A percentile compares a stretch with the other conserved stretches of the same genome.
Conservation (phyloP, 2,888 invertebrate genomes). For the Blera fallax region DNA sequence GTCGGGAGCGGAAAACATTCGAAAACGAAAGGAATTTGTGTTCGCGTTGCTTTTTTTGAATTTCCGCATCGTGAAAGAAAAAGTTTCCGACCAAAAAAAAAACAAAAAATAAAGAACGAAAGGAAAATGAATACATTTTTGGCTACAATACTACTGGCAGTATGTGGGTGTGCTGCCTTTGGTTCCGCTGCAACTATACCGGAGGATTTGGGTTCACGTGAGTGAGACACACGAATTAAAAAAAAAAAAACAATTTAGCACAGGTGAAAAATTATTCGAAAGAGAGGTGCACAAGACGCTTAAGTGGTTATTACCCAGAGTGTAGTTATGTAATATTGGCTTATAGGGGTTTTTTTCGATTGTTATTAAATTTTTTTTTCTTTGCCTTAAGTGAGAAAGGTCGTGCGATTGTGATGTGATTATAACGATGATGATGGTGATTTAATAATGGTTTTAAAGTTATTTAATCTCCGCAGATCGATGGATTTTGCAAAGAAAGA, state of each 20-base stretch:
- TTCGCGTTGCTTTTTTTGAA: conserved; percentile 24
- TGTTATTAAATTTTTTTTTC: neutral
- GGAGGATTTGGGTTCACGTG: conserved; percentile 53
- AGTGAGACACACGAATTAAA: conserved; percentile 39
- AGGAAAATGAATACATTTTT: conserved; percentile 44
- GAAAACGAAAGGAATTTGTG: conserved; percentile 63
- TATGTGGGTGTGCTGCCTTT: conserved; percentile 55
- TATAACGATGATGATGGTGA: conserved; percentile 4
- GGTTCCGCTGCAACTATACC: conserved; percentile 58
- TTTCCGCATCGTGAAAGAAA: conserved; percentile 52
- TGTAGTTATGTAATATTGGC: conserved; percentile 31
- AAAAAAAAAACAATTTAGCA: conserved; percentile 6
- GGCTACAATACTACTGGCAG: conserved; percentile 31
- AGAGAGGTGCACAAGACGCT: conserved; percentile 21
- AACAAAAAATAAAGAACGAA: neutral
- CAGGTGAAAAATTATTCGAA: conserved; percentile 44
- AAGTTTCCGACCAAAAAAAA: neutral
- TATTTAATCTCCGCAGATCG: conserved; percentile 25
- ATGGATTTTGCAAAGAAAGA: neutral
- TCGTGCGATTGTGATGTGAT: conserved; percentile 8
- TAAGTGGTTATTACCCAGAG: neutral
- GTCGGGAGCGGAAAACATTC: conserved; percentile 52
- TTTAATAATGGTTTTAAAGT: conserved; percentile 19
- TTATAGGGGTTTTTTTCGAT: neutral
- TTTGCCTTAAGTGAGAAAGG: conserved; percentile 17